These are phyloP conservation scores for Autographa gamma DNA, from an alignment of 2,888 invertebrate genomes.

Conservation along the genomic window DNA sequence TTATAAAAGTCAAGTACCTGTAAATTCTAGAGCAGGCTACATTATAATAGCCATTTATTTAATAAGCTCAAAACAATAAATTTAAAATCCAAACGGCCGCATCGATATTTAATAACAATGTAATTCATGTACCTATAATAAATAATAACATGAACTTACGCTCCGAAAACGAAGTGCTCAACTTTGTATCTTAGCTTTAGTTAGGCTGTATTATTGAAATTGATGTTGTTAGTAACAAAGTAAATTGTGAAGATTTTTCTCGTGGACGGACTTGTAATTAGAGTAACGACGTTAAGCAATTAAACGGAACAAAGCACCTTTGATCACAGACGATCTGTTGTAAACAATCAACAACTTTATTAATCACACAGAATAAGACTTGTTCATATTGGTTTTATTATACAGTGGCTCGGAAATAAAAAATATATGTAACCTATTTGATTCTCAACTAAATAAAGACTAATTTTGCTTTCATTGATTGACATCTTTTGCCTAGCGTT, in stretches of 20 bases:
- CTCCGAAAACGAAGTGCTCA: slow-evolving; percentile 14
- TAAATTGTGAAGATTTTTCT: slow-evolving; percentile 9
- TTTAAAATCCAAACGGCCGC: no score
- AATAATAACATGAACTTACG: slow-evolving; percentile 9
- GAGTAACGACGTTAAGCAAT: slow-evolving; percentile 5
- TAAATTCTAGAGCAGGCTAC: no score
- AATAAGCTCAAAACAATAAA: no score
- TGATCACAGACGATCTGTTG: not conserved
- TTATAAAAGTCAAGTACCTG: no score
- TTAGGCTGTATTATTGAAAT: slow-evolving; percentile 20
- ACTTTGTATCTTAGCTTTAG: slow-evolving; percentile 26
- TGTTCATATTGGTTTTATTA: no score
- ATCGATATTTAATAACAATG: no score
- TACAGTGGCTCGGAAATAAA: not conserved
- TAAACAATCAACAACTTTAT: not conserved
- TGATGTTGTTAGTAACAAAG: slow-evolving; percentile 13
- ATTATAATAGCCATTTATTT: no score
- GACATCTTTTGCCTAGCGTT: no score
- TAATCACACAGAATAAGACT: not conserved
- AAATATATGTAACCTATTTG: not conserved
- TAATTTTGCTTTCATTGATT: no score
- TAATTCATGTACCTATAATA: not conserved
- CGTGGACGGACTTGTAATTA: not conserved
- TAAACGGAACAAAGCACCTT: slow-evolving; percentile 1
- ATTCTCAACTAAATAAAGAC: no score